Evolutionary conservation across 2,797 vertebrate genomes (phyloP).

Genomic region (Parambassis ranga): DNA sequence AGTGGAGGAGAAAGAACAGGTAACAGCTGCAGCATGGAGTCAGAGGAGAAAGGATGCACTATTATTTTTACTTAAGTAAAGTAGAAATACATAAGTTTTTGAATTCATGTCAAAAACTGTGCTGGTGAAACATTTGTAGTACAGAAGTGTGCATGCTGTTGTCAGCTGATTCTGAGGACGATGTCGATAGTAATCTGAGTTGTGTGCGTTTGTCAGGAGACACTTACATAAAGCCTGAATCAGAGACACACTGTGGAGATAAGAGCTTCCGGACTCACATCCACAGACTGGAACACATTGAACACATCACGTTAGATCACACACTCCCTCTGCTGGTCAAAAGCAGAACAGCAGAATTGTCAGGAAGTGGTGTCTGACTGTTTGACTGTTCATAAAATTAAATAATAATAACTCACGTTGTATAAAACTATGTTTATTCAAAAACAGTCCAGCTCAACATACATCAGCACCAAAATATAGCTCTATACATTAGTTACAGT

Average conservation of each 20-base stretch:
- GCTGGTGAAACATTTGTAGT: too few relatives aligned
- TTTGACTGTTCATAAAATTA: too few relatives aligned
- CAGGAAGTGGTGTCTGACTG: too few relatives aligned
- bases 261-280: background rate
- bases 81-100: too few relatives aligned
- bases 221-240: background rate
- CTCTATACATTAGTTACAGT: background rate
- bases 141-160: too few relatives aligned
- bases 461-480: background rate
- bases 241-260: background rate
- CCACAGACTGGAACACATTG: too few relatives aligned
- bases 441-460: conserved; percentile 34
- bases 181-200: background rate
- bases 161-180: too few relatives aligned
- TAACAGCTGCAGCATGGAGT: too few relatives aligned
- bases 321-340: conserved; percentile 23
- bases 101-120: too few relatives aligned
- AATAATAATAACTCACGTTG: background rate
- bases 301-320: background rate
- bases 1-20: too few relatives aligned
- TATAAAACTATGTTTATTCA: conserved; percentile 67
- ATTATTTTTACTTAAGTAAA: too few relatives aligned
- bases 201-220: background rate
- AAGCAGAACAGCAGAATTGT: conserved; percentile 12
- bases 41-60: too few relatives aligned